Evolutionary conservation across 53 echinoderm and acorn worm species (phyloP), one percentile per base, ranked within the genome.

Genomic region (Paelopatides confundens): DNA sequence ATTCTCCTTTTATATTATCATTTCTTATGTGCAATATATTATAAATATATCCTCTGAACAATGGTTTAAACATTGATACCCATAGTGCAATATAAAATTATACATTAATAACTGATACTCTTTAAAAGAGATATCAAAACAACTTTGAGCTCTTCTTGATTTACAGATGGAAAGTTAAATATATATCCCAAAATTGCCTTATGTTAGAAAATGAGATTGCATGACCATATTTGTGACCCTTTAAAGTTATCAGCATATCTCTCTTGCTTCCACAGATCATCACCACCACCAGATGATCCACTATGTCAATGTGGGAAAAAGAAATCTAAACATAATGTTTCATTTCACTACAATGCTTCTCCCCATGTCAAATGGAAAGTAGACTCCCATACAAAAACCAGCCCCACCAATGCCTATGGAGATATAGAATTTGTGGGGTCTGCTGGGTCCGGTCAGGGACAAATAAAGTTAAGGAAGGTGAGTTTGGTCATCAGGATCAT

Each of bases 391-490:
- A 98, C 98, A 17, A 95, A 95, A 21, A 87, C 86, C 50, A 88
- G 93, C 43, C 38, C 92, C 31, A 98, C 98, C 34, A 98, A 93
- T 79, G 98, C 98, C 35, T 98, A 94, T 39, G 98, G 98, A 1
- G 98, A 98, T 68, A 90, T 98, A n/a, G 98, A 98, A 81, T 98
- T 98, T 86, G 84, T 94, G 18, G 98, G 98, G 12, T 95, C 96
- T n/a, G 88, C 93, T 17, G 96, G 96, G 21, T 87, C 92, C 4
- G 96, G 92, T 10, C 82, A 91, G 51, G 90, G 90, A 64, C 91
- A 71, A 48, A 54, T 18, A 52, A 96, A 96, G 70, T 71, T 89
- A 3, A 88, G 94, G 68, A 96, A 96, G 96, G 96, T 96, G 62
- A 35, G 81, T 84, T 70, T 6, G 17, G 28, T 67, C 8, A 15